Evolutionary conservation across 2,888 invertebrate species (phyloP).

Genomic region (Heteromyza rotundicornis): DNA sequence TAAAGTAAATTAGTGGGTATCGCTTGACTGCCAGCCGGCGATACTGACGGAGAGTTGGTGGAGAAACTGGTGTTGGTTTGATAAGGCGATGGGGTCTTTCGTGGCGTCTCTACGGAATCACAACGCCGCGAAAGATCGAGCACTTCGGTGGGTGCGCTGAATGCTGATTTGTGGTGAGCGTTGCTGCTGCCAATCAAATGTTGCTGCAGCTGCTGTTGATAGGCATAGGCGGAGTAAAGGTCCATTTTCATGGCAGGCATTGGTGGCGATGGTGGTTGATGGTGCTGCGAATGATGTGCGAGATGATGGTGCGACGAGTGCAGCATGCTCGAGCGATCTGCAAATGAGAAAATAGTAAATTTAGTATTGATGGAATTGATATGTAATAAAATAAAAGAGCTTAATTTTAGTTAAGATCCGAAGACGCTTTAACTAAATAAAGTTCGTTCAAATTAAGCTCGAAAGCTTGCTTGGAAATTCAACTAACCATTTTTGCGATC

Average conservation of each 20-base stretch:
- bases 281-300: slow-evolving; percentile 31
- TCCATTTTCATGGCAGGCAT: slow-evolving; percentile 42
- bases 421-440: no score
- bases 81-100: slow-evolving; percentile 60
- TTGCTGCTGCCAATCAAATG: slow-evolving; percentile 25
- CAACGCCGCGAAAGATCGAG: slow-evolving; percentile 61
- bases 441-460: no score
- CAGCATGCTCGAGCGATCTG: no score
- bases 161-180: slow-evolving; percentile 10
- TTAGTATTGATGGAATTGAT: no score
- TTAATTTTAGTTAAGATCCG: no score
- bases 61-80: slow-evolving; percentile 54
- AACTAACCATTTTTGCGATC: slow-evolving; percentile 58
- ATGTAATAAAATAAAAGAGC: no score
- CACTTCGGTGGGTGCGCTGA: slow-evolving; percentile 42
- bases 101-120: slow-evolving; percentile 53
- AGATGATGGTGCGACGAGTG: slow-evolving; percentile 27
- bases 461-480: no score
- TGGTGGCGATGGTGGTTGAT: slow-evolving; percentile 39
- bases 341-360: no score
- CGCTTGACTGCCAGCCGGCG: slow-evolving; percentile 36
- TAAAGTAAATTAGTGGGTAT: slow-evolving; percentile 11
- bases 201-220: slow-evolving; percentile 50
- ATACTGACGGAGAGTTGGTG: slow-evolving; percentile 49
- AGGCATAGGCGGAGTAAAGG: slow-evolving; percentile 53